Percentiles rank a stretch among this genome's conserved stretches.
These are phyloP conservation scores for Podabrus alpinus DNA, from an alignment of 2,888 invertebrate species.

Conservation along the genomic window DNA sequence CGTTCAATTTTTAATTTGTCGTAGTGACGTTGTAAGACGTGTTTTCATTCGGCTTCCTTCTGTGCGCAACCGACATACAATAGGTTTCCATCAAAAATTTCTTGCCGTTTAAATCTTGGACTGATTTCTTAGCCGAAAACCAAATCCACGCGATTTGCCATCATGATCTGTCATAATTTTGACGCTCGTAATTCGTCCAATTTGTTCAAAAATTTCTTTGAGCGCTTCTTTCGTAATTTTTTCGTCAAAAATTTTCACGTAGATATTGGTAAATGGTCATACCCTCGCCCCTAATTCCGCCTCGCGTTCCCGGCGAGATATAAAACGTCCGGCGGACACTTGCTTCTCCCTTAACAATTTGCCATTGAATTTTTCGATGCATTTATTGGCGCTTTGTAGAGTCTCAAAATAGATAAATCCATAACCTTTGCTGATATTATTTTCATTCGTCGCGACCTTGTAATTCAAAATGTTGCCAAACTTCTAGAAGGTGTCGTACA, in stretches of 20 bases:
- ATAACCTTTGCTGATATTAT: slow-evolving; percentile 92
- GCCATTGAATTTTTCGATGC: slow-evolving; percentile 92
- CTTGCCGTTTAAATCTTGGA: slow-evolving; percentile 83
- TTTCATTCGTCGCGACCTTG: slow-evolving; percentile 97
- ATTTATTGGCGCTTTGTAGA: slow-evolving; percentile 93
- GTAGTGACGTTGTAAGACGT: slow-evolving; percentile 94
- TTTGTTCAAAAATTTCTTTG: slow-evolving; percentile 88
- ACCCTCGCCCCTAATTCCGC: slow-evolving; percentile 96
- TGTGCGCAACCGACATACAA: slow-evolving; percentile 98
- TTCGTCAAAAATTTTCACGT: slow-evolving; percentile 99
- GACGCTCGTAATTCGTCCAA: slow-evolving; percentile 89
- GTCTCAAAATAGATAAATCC: slow-evolving; percentile 99
- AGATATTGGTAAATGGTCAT: slow-evolving; percentile 95
- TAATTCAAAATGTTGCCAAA: slow-evolving; percentile 99
- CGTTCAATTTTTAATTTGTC: slow-evolving; percentile 94
- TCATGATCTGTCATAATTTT: slow-evolving; percentile 93
- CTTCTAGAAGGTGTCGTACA: slow-evolving; percentile 98
- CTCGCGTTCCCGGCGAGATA: slow-evolving; percentile 96
- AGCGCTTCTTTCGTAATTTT: slow-evolving; percentile 90
- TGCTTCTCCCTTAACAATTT: slow-evolving; percentile 99
- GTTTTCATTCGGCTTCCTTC: slow-evolving; percentile 98
- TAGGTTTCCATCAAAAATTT: slow-evolving; percentile 81
- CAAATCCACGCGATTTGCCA: slow-evolving; percentile 95
- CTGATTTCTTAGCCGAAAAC: slow-evolving; percentile 95
- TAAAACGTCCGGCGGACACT: slow-evolving; percentile 97